Evolutionary conservation across 2,797 vertebrate species (phyloP).

Genomic region (Semotilus atromaculatus): DNA sequence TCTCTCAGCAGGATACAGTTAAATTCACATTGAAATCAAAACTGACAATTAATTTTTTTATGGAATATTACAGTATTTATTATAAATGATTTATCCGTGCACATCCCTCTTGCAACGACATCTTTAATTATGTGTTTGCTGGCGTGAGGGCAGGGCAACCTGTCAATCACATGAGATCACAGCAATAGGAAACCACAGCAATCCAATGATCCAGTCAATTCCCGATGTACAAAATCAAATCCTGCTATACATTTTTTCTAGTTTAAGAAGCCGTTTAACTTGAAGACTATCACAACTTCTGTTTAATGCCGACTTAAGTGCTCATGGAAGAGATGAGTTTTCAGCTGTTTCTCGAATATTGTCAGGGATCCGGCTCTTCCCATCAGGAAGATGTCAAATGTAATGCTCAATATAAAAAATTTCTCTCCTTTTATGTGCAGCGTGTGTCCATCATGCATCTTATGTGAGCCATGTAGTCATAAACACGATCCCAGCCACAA

Average conservation of each 20-base stretch:
- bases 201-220: neutral
- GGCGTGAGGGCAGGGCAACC: neutral
- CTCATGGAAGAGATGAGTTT: neutral
- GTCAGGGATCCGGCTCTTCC: neutral
- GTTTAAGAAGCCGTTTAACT: neutral
- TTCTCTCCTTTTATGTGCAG: constrained; percentile 70
- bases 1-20: neutral
- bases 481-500: constrained; percentile 89
- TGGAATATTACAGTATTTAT: neutral
- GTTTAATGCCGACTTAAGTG: neutral
- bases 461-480: constrained; percentile 91
- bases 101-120: neutral
- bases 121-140: neutral
- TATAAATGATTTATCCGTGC: neutral
- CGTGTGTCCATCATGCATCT: constrained; percentile 90
- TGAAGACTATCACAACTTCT: neutral
- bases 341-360: neutral
- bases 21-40: neutral
- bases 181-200: neutral
- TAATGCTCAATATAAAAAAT: neutral
- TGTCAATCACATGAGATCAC: neutral
- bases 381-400: neutral
- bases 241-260: neutral
- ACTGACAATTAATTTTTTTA: neutral
- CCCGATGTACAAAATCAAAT: neutral